phyloP scores from a whole-genome alignment of 2,113 vertebrate species.

The Bos indicus region DNA sequence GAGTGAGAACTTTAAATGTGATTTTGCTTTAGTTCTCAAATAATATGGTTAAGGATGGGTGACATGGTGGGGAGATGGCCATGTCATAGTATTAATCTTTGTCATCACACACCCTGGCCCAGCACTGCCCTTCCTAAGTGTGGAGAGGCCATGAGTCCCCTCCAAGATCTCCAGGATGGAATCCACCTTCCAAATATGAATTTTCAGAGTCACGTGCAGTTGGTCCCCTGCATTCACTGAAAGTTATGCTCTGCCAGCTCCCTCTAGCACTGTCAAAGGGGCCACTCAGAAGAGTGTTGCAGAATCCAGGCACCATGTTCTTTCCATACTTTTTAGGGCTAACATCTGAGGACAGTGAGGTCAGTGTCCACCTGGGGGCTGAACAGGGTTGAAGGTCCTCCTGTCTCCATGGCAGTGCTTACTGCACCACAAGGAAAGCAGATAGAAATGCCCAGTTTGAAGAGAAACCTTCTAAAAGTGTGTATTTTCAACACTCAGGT shows the following conservation, averaged over 20 bases:
- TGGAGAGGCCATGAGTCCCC: neutral
- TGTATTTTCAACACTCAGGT: neutral
- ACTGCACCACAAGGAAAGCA: neutral
- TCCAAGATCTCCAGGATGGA: neutral
- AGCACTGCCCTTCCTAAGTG: neutral
- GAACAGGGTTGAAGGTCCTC: neutral
- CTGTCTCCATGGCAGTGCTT: neutral
- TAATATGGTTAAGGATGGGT: neutral
- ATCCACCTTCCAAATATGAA: neutral
- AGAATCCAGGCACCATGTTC: neutral
- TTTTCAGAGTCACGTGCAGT: neutral
- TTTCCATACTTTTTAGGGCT: neutral
- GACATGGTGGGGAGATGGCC: neutral
- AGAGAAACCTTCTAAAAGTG: neutral
- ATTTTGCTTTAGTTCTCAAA: neutral
- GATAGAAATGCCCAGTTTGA: neutral
- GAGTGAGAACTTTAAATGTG: neutral
- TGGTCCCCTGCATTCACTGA: neutral
- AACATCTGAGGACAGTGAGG: neutral
- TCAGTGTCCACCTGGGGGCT: neutral
- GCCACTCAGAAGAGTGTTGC: neutral
- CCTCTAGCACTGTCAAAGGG: neutral
- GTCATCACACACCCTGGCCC: neutral
- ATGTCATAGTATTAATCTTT: neutral
- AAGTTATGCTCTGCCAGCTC: neutral